These are phyloP conservation scores for Polypedilum pembai DNA, from an alignment of 1,140 invertebrate genomes.

Conservation along the genomic window DNA sequence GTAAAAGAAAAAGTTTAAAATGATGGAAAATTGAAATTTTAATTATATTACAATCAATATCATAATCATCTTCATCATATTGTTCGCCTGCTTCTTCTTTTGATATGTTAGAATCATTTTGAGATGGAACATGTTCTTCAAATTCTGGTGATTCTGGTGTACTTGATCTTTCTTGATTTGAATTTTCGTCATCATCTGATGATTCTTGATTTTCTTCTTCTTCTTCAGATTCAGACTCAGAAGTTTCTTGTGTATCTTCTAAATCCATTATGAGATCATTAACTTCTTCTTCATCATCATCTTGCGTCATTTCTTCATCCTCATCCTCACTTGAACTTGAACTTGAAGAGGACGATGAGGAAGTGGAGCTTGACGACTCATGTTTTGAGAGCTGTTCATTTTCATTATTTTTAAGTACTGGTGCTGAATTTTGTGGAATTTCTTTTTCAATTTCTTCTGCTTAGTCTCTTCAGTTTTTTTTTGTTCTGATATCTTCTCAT, in stretches of 20 bases:
- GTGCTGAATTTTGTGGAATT: not conserved
- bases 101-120: not conserved
- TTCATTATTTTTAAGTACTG: no score
- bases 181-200: not conserved
- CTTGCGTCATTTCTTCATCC: not conserved
- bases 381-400: no score
- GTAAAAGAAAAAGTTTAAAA: not conserved
- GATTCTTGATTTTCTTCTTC: slow-evolving; percentile 9
- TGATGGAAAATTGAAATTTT: not conserved
- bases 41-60: slow-evolving; percentile 31
- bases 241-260: slow-evolving; percentile 26
- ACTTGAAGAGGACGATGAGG: not conserved
- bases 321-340: not conserved
- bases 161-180: not conserved
- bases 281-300: slow-evolving; percentile 7
- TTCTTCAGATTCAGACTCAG: slow-evolving; percentile 29
- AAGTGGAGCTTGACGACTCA: not conserved
- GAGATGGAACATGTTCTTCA: slow-evolving; percentile 16
- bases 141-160: slow-evolving; percentile 23
- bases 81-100: slow-evolving; percentile 32
- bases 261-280: slow-evolving; percentile 10
- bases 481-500: not conserved
- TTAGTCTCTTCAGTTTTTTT: not conserved
- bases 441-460: not conserved
- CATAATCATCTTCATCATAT: slow-evolving; percentile 34